Conservation (phyloP, 2,113 vertebrate genomes). For the Sylvietta virens region DNA sequence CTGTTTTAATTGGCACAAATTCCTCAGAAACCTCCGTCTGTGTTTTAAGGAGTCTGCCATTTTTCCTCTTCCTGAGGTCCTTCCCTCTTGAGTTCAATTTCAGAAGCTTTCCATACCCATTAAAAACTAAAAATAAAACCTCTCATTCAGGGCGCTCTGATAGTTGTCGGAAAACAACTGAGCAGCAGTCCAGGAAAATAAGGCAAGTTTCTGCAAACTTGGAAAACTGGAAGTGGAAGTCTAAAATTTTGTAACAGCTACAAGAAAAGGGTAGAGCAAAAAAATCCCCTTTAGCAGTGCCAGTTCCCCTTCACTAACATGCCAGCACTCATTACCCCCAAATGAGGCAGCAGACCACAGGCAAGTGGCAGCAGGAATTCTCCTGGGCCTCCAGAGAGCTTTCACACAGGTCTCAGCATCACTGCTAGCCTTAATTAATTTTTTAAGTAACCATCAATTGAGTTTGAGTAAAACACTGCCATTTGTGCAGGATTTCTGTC, state of each 20-base stretch:
- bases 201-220: background rate
- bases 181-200: background rate
- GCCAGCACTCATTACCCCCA: background rate
- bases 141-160: background rate
- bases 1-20: slow-evolving; percentile 44
- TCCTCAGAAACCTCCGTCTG: background rate
- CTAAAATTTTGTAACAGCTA: background rate
- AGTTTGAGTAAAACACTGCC: background rate
- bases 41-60: slow-evolving; percentile 24
- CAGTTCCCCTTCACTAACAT: background rate
- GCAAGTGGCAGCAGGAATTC: background rate
- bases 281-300: background rate
- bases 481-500: background rate
- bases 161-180: background rate
- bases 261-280: background rate
- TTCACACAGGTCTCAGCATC: background rate
- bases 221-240: background rate
- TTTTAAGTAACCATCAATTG: background rate
- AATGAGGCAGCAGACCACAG: background rate
- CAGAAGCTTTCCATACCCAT: slow-evolving; percentile 23
- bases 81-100: slow-evolving; percentile 6
- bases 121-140: slow-evolving; percentile 22
- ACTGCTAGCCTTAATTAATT: background rate
- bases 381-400: background rate
- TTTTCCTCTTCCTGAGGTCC: slow-evolving; percentile 35